Percentiles rank a stretch among this genome's conserved stretches.
These are phyloP conservation scores for Porites lutea DNA, from an alignment of 64 coral and sea anemone species.

Conservation along the genomic window DNA sequence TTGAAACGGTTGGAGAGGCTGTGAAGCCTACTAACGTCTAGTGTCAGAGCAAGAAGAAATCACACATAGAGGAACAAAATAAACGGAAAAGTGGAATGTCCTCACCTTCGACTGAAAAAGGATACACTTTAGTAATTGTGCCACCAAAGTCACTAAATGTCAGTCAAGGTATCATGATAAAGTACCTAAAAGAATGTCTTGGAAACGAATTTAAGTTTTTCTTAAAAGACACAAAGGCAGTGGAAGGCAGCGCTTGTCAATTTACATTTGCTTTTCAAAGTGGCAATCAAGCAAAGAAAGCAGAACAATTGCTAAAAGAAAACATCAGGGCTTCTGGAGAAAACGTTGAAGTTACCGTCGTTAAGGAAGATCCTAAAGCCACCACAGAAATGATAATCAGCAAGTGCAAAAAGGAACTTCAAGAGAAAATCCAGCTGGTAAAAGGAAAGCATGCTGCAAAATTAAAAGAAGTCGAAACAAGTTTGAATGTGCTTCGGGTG, in stretches of 20 bases:
- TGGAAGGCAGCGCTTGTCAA: background rate
- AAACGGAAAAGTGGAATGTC: background rate
- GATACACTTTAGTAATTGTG: background rate
- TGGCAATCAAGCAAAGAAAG: constrained; percentile 51
- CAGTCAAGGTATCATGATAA: background rate
- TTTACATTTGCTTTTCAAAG: constrained; percentile 40
- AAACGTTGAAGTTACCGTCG: constrained; percentile 30
- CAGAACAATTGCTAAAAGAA: constrained; percentile 21
- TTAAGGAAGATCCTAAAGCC: background rate
- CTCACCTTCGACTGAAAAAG: too few relatives aligned
- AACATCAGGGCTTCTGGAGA: background rate
- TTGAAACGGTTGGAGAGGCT: too few relatives aligned
- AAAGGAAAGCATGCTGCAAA: constrained; percentile 32
- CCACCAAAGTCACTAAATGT: background rate
- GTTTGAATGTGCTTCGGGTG: background rate
- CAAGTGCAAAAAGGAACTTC: constrained; percentile 46
- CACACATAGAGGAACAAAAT: background rate
- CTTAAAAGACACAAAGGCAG: background rate
- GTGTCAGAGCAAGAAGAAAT: background rate
- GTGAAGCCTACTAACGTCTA: too few relatives aligned
- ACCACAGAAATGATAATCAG: background rate
- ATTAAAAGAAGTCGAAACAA: constrained; percentile 8
- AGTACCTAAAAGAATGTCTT: background rate
- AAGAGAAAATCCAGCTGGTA: background rate
- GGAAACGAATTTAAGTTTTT: background rate